Evolutionary conservation across 2,113 vertebrate genomes (phyloP), one percentile per base, ranked within the genome.

Genomic region (Notarius lentiginosus): DNA sequence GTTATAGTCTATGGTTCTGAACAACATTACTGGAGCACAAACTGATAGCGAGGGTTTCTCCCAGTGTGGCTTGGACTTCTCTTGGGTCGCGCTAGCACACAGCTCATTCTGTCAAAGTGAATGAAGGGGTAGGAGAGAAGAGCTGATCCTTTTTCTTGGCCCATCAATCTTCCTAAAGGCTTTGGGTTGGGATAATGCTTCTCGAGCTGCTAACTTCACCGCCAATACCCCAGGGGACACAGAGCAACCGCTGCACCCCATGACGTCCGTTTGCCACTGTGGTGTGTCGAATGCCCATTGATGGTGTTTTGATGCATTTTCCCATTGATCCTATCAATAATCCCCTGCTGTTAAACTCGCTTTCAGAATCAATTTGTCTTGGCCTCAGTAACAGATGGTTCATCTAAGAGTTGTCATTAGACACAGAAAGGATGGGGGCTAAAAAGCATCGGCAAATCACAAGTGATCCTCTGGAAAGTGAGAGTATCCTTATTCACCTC

Each of bases 181-280:
- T 90, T 91, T 88, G 88, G 90, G 79, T 88, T 49, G 73, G 82
- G 85, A 89, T 83, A 90, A 88, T 85, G 55, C 89, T 89, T 88
- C 86, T 73, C 4, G 51, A 86, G 61, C 89, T 86, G 77, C 79
- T 81, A 60, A 41, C 55, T 61, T 81, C 53, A 61, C 30, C 18
- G 10, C 56, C 34, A 61, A 61, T 56, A 66, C 82, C 89, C 65
- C 5, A 7, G 34, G 83, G 68, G 85, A 81, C 14, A 51, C 72
- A 18, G 56, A 72, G 61, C 63, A 14, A 60, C 81, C 63, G 34
- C 24, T 34, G 85, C 55, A 86, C 76, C 77, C 77, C 86, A 75
- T 47, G 75, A 88, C 11, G 51, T 47, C 79, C 66, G 34, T 58
- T 65, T 20, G 10, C 7, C 55, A 61, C 86, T 83, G 51, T 82